Percentiles rank a stretch among this genome's conserved stretches.
phyloP scores from a whole-genome alignment of 2,113 vertebrate genomes.

The rabbit (Oryctolagus cuniculus) region mOryCun1.1 NC_091447.1:37243001-37243500 shows the following conservation, averaged over 20 bases:
- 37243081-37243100: not conserved
- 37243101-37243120: not conserved
- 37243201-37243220: not conserved
- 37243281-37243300: not conserved
- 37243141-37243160: conserved; percentile 13
- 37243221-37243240: not conserved
- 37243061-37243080: conserved; percentile 48
- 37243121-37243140: too few relatives aligned
- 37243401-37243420: conserved; percentile 75
- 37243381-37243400: conserved; percentile 83
- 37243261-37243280: not conserved
- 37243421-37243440: conserved; percentile 81
- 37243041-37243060: conserved; percentile 6
- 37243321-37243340: conserved; percentile 78
- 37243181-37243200: not conserved
- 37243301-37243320: conserved; percentile 31
- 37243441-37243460: conserved; percentile 80
- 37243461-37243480: conserved; percentile 80
- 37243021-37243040: not conserved
- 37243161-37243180: not conserved
- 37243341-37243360: conserved; percentile 77
- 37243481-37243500: conserved; percentile 79
- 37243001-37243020: conserved; percentile 3
- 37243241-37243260: not conserved
- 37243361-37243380: conserved; percentile 82